phyloP scores from a whole-genome alignment of 2,888 invertebrate genomes.

The Chrysolina haemoptera region DNA sequence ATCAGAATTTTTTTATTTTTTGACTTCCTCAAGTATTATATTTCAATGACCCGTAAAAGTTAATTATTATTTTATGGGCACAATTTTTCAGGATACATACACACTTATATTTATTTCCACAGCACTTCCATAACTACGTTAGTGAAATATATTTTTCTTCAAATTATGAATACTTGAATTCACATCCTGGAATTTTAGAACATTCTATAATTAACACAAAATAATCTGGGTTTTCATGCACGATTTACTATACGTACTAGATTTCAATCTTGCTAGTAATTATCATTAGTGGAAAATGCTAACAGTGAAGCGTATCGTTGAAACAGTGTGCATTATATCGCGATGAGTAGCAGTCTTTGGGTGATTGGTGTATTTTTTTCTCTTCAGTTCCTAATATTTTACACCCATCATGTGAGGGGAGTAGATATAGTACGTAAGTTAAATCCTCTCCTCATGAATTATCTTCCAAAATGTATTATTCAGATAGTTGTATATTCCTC shows the following conservation, averaged over 20 bases:
- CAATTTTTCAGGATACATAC: too few relatives aligned
- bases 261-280: constrained; percentile 58
- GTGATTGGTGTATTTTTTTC: not conserved
- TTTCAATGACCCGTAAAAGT: too few relatives aligned
- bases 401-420: not conserved
- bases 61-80: too few relatives aligned
- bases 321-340: not conserved
- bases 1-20: too few relatives aligned
- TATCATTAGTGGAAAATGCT: constrained; percentile 60
- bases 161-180: not conserved
- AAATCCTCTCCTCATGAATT: constrained; percentile 11
- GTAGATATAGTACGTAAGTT: constrained; percentile 62
- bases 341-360: not conserved
- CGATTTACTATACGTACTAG: constrained; percentile 57
- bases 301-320: not conserved
- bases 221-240: constrained; percentile 62
- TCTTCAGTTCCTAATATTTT: not conserved
- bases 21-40: too few relatives aligned
- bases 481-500: too few relatives aligned
- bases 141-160: too few relatives aligned
- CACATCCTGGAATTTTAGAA: not conserved
- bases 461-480: too few relatives aligned
- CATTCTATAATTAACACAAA: constrained; percentile 36
- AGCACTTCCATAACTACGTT: too few relatives aligned
- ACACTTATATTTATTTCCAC: too few relatives aligned